Percentiles rank a stretch among this genome's conserved stretches.
phyloP scores from a whole-genome alignment of 1,140 invertebrate species.

The Philotrypesis tridentata region DNA sequence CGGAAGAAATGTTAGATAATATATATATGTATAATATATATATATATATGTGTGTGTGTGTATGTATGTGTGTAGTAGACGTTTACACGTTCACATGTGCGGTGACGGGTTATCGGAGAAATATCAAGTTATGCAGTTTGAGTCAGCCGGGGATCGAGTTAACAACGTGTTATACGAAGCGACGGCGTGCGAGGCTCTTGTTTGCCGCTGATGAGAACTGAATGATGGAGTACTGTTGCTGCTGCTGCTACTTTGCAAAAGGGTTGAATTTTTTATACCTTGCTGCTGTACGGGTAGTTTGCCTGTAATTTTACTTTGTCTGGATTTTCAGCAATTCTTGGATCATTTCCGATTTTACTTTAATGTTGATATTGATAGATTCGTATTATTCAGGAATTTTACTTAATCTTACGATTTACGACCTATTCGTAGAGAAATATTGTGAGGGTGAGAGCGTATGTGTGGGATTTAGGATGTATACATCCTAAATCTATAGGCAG shows the following conservation, averaged over 20 bases:
- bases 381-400: too few species aligned
- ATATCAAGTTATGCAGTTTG: constrained; percentile 2
- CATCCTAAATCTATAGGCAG: too few species aligned
- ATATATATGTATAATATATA: too few species aligned
- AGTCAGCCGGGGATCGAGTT: background rate
- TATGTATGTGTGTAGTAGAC: background rate
- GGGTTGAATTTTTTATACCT: background rate
- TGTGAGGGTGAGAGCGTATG: too few species aligned
- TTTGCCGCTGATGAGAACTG: background rate
- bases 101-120: background rate
- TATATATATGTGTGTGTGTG: too few species aligned
- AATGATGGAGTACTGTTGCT: background rate
- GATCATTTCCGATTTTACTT: background rate
- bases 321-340: background rate
- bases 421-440: too few species aligned
- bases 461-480: too few species aligned
- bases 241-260: background rate
- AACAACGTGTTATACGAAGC: background rate
- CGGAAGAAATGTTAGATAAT: background rate
- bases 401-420: too few species aligned
- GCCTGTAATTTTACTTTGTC: background rate
- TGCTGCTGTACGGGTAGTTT: background rate
- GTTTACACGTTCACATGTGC: background rate
- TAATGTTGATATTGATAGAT: background rate
- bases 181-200: background rate